Percentiles rank a stretch among this genome's conserved stretches.
Conservation (phyloP, 1,140 invertebrate species). For the Stegodyphus dumicola region DNA sequence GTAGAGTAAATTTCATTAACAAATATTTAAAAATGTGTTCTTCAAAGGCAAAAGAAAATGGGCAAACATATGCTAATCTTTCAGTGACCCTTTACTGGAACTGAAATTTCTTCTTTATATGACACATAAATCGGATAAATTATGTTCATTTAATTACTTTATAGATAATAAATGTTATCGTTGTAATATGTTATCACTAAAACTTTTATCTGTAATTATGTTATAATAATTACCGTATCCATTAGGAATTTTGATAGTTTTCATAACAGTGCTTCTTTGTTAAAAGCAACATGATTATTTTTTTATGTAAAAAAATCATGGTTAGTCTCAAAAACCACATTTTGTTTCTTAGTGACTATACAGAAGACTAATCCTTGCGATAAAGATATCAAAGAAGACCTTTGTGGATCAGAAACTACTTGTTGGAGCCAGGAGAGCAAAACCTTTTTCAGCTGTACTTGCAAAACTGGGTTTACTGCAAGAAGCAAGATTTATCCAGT, state of each 20-base stretch:
- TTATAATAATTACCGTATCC: too few relatives aligned
- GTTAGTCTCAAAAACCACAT: not conserved
- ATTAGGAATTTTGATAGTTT: not conserved
- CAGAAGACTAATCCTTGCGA: slow-evolving; percentile 17
- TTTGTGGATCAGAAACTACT: slow-evolving; percentile 32
- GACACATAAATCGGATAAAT: too few relatives aligned
- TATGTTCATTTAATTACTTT: too few relatives aligned
- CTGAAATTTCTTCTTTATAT: too few relatives aligned
- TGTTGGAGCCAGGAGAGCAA: not conserved
- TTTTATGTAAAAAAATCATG: not conserved
- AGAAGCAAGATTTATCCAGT: slow-evolving; percentile 2
- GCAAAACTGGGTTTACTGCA: not conserved
- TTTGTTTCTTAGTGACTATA: not conserved
- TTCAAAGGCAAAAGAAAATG: too few relatives aligned
- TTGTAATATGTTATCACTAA: too few relatives aligned
- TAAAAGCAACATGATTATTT: not conserved
- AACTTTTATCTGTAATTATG: too few relatives aligned
- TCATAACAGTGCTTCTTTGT: not conserved
- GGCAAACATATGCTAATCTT: too few relatives aligned
- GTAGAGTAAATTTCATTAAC: too few relatives aligned
- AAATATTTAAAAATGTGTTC: too few relatives aligned
- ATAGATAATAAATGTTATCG: too few relatives aligned
- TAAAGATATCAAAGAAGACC: slow-evolving; percentile 10
- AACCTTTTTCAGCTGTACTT: slow-evolving; percentile 10
- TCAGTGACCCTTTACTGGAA: too few relatives aligned